A percentile compares a stretch with the other conserved stretches of the same genome.
Conservation (phyloP, 2,797 vertebrate genomes). For the Pristis pectinata region DNA sequence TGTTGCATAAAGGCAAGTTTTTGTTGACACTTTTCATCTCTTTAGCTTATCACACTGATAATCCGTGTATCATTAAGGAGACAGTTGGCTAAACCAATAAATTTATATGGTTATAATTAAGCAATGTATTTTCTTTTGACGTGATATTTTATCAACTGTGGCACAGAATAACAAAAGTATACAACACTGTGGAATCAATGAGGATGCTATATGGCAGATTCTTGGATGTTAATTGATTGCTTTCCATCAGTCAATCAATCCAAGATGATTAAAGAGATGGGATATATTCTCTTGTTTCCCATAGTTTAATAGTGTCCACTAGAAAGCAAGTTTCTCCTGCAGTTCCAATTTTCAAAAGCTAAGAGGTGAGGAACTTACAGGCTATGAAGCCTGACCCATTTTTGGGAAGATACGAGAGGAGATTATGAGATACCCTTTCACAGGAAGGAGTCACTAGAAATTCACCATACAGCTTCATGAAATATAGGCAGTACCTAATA, state of each 20-base stretch:
- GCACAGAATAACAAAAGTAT: neutral
- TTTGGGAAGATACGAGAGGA: neutral
- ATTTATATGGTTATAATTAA: neutral
- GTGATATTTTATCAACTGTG: neutral
- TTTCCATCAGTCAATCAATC: neutral
- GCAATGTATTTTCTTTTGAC: neutral
- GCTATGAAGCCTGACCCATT: neutral
- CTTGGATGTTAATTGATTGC: neutral
- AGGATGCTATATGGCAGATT: neutral
- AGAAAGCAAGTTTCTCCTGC: neutral
- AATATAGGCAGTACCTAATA: neutral
- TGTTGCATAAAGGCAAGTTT: neutral
- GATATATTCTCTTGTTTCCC: neutral
- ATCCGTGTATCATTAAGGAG: neutral
- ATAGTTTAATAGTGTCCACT: no score
- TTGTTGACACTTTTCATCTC: neutral
- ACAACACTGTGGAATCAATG: neutral
- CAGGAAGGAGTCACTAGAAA: neutral
- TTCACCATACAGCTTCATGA: neutral
- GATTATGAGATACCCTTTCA: neutral
- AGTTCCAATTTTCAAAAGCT: neutral
- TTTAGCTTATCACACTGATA: neutral
- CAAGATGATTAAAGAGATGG: neutral
- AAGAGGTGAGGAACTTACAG: neutral
- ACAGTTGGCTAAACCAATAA: neutral